Evolutionary conservation across 2,113 vertebrate species (phyloP), one percentile per base, ranked within the genome.

Genomic region (Laticauda laticaudata): DNA sequence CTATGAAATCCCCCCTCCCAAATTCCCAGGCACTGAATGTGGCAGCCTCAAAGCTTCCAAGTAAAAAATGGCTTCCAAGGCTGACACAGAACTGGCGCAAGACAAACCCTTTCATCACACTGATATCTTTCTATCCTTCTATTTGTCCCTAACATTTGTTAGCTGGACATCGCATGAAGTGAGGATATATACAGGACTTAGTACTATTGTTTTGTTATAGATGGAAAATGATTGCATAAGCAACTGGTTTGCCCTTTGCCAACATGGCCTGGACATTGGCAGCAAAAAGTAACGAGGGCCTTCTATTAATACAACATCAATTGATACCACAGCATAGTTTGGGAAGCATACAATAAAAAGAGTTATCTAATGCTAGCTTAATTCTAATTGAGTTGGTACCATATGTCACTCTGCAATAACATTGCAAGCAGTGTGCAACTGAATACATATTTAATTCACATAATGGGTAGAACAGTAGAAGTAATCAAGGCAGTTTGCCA

Each of bases 371-470:
- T 97, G 98, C 97, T 98, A 98, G 98, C 96, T 97, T 97, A 97
- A 97, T 97, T 98, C 98, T 98, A 98, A 98, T 98, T 98, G 98
- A 98, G 97, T 97, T 97, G 96, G 97, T 97, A 98, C 98, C 98
- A 98, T 98, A 98, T 98, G 98, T 98, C 98, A 98, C 97, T 97
- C 97, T 95, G 98, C 97, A 98, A 97, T 98, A 98, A 98, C 98
- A 98, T 96, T 94, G 95, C 97, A 96, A 98, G 97, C 98, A 98
- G 98, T 97, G 97, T 98, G 98, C 97, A 97, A 96, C 98, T 97
- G 98, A 98, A 98, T 98, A 98, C 98, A 98, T 98, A 98, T 98
- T 98, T 98, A 98, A 98, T 98, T 98, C 98, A 97, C 98, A 98
- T 98, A 98, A 98, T 98, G 98, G 97, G 98, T 98, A 98, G 97